phyloP scores from a whole-genome alignment of 2,113 vertebrate species.

The Hydrochoerus hydrochaeris region DNA sequence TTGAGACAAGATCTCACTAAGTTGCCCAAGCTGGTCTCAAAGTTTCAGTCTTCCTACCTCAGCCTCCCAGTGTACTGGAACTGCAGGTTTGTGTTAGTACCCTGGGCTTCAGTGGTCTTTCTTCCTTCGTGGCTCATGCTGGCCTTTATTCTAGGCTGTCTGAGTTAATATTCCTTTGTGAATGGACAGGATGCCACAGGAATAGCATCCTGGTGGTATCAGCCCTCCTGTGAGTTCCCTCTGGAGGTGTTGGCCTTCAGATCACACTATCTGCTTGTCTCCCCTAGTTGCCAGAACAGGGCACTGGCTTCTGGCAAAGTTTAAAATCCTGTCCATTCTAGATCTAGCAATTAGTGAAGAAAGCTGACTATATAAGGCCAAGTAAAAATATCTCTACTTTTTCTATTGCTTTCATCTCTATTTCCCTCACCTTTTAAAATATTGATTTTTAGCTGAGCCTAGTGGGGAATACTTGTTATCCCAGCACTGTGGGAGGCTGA shows the following conservation, averaged over 20 bases:
- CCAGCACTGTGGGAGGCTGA: background rate
- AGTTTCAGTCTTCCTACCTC: background rate
- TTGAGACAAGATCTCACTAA: background rate
- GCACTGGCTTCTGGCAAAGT: background rate
- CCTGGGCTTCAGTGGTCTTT: background rate
- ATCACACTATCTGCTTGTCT: conserved; percentile 70
- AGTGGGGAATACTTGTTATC: background rate
- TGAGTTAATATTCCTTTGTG: background rate
- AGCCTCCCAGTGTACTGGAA: background rate
- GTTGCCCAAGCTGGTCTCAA: background rate
- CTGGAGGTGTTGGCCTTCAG: conserved; percentile 46
- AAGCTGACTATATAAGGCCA: background rate
- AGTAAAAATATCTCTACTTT: background rate
- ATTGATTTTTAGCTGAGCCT: background rate
- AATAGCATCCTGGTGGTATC: background rate
- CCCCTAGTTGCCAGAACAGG: conserved; percentile 51
- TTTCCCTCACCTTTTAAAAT: background rate
- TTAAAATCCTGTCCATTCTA: background rate
- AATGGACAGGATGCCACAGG: background rate
- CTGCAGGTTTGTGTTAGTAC: background rate
- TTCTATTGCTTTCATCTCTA: background rate
- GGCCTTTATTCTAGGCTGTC: background rate
- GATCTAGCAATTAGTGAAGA: background rate
- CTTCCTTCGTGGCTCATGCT: background rate
- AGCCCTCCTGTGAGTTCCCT: conserved; percentile 65